phyloP scores from a whole-genome alignment of 1,140 invertebrate genomes.

The Aphaenogaster ashmeadi region DNA sequence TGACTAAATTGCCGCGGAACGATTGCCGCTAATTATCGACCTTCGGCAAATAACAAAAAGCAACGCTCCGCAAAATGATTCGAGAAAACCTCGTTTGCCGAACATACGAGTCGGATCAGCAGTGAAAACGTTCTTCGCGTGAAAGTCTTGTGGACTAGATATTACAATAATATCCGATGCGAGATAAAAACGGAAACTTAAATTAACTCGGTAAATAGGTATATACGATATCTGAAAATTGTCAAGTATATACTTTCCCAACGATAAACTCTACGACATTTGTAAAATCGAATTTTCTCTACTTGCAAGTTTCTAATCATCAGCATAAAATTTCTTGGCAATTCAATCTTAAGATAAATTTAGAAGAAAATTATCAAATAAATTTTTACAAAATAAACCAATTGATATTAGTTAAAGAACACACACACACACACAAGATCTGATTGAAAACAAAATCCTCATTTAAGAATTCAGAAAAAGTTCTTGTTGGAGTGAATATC shows the following conservation, averaged over 20 bases:
- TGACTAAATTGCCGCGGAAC: constrained; percentile 73
- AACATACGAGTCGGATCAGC: not conserved
- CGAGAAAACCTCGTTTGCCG: not conserved
- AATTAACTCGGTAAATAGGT: not conserved
- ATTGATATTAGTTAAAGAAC: not conserved
- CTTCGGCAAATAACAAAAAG: constrained; percentile 60
- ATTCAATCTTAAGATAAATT: not conserved
- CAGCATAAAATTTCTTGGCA: not conserved
- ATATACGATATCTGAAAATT: not conserved
- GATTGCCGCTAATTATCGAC: constrained; percentile 71
- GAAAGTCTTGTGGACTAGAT: not conserved
- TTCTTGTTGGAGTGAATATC: not conserved
- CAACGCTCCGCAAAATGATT: not conserved
- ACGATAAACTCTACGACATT: not conserved
- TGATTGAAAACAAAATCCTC: not conserved
- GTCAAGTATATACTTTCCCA: not conserved
- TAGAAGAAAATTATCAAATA: not conserved
- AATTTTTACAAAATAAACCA: not conserved
- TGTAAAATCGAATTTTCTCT: not conserved
- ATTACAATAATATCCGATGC: constrained; percentile 1
- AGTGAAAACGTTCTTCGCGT: not conserved
- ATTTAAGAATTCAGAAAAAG: not conserved
- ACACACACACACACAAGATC: too few species aligned
- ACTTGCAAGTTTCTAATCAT: not conserved
- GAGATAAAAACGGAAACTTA: constrained; percentile 1